Conservation (phyloP, 92 coral and sea anemone species). For the Porites lobata region DNA sequence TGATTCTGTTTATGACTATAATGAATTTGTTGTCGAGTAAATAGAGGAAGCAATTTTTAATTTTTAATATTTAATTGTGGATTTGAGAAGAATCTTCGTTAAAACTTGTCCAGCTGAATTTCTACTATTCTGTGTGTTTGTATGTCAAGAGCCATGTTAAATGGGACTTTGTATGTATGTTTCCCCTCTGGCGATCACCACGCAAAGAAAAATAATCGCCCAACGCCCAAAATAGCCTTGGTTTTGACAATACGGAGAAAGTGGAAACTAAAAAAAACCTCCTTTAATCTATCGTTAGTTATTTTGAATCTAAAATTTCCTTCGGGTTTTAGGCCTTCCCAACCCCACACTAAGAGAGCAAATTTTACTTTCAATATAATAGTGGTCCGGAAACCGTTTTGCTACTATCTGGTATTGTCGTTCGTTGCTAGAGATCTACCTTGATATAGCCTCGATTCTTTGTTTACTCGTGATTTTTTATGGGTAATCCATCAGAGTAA, state of each 20-base stretch:
- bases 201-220: neutral
- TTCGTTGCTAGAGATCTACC: neutral
- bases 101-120: neutral
- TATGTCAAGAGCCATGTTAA: too few species aligned
- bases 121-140: neutral
- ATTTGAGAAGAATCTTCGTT: slow-evolving; percentile 3
- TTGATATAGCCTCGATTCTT: neutral
- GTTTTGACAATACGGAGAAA: neutral
- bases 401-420: neutral
- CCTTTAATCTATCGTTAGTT: neutral
- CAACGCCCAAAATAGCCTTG: slow-evolving; percentile 14
- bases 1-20: neutral
- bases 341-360: too few species aligned
- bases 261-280: neutral
- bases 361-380: too few species aligned
- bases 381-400: neutral
- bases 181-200: neutral
- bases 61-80: slow-evolving; percentile 3
- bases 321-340: neutral
- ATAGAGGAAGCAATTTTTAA: neutral
- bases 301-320: neutral
- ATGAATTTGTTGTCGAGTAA: neutral
- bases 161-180: too few species aligned
- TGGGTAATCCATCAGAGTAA: neutral
- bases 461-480: neutral